Evolutionary conservation across 2,113 vertebrate species (phyloP), one percentile per base, ranked within the genome.

Genomic region (Morone chrysops): DNA sequence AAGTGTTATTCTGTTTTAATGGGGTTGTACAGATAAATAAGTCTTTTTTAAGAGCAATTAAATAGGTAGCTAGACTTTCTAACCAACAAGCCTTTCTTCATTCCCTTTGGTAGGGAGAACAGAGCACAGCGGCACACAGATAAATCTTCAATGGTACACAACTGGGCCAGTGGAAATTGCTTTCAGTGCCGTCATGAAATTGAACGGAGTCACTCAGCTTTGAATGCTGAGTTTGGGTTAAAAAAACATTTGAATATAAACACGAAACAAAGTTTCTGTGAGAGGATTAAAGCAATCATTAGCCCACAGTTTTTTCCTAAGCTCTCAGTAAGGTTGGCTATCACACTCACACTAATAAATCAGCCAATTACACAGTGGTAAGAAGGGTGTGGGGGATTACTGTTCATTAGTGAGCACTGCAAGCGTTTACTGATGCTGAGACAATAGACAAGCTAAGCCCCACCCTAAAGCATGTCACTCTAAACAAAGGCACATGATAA

Each of bases 401-500:
- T 65, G 69, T 75, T 90, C 84, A 83, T 92, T 90, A 88, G 88
- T 40, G 41, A 80, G 48, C 75, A 77, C 90, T 80, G 86, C 59
- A 71, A 89, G 85, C 78, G 36, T 84, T 91, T 74, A 71, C 79
- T 90, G 76, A 86, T 88, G 73, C 47, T 71, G 68, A 83, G 66
- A 91, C 89, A 92, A 91, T 81, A 51, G 56, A 76, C 20, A 9
- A 53, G 43, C 75, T 79, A 50, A 87, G 65, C 77, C 57, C 66
- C 75, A 25, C 72, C 83, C 73, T 45, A n/a, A 83, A 86, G 80
- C 60, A 77, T 78, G 76, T 78, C 73, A 63, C 69, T 81, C 53
- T 59, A 90, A 92, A 90, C 85, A 91, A 89, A 88, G 80, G 82
- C 83, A 69, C 77, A 78, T 68, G 69, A 89, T 90, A 91, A 93